A percentile compares a stretch with the other conserved stretches of the same genome.
Evolutionary conservation across 2,888 invertebrate species (phyloP).

Genomic region (Temnothorax rugatulus): DNA sequence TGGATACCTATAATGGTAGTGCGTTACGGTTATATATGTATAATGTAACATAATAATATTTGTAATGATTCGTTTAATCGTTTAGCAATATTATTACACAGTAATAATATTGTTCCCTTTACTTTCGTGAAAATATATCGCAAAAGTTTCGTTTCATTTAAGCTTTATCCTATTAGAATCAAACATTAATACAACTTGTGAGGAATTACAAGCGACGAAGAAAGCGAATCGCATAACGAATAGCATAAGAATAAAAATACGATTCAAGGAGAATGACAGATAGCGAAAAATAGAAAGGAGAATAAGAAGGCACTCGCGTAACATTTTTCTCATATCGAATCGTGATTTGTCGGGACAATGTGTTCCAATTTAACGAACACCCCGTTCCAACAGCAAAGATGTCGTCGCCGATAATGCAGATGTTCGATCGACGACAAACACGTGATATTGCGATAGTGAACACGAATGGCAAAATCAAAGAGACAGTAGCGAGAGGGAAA

Average conservation of each 20-base stretch:
- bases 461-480: slow-evolving; percentile 44
- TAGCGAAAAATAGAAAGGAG: slow-evolving; percentile 4
- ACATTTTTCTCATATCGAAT: slow-evolving; percentile 51
- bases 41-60: not conserved
- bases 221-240: slow-evolving; percentile 13
- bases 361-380: slow-evolving; percentile 77
- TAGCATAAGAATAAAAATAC: slow-evolving; percentile 26
- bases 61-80: slow-evolving; percentile 18
- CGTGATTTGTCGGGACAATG: slow-evolving; percentile 68
- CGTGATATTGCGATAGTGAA: slow-evolving; percentile 62
- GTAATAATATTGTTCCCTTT: not conserved
- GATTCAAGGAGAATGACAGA: slow-evolving; percentile 18
- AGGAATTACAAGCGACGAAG: slow-evolving; percentile 10
- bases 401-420: slow-evolving; percentile 73
- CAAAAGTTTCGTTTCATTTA: not conserved
- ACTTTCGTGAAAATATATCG: slow-evolving; percentile 2
- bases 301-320: slow-evolving; percentile 52
- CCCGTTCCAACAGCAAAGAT: slow-evolving; percentile 67
- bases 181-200: not conserved
- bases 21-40: not conserved
- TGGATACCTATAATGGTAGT: not conserved
- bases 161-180: not conserved
- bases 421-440: slow-evolving; percentile 74
- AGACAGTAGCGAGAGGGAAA: slow-evolving; percentile 26
- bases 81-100: not conserved